Evolutionary conservation across 2,113 vertebrate genomes (phyloP).

Genomic region (Hiodon tergisus): DNA sequence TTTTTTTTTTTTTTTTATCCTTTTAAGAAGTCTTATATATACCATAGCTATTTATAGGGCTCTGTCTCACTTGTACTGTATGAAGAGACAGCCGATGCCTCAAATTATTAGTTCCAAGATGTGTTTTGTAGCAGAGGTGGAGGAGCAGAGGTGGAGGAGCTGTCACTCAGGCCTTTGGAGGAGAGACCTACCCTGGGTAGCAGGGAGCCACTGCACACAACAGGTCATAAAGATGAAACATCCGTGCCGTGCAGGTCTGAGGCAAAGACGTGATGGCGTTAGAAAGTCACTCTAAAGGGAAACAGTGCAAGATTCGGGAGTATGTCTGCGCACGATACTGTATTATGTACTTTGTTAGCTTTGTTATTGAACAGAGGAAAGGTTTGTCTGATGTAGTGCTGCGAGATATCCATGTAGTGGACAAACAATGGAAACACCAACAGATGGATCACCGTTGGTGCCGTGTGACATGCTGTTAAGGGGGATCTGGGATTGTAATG

Average conservation of each 20-base stretch:
- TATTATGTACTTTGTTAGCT: conserved; percentile 3
- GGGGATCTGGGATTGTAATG: not conserved
- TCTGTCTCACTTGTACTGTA: not conserved
- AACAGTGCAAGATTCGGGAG: not conserved
- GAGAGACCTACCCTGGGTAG: not conserved
- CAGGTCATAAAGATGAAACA: not conserved
- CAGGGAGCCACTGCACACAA: not conserved
- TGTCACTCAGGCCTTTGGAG: not conserved
- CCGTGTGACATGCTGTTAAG: not conserved
- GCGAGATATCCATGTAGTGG: not conserved
- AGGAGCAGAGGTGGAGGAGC: not conserved
- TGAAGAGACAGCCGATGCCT: not conserved
- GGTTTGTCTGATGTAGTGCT: no score
- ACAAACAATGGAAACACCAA: not conserved
- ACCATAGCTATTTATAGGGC: conserved; percentile 13
- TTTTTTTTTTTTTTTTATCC: conserved; percentile 3
- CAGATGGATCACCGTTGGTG: not conserved
- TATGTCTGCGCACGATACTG: not conserved
- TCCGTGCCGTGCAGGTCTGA: not conserved
- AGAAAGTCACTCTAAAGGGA: conserved; percentile 17
- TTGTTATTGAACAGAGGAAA: not conserved
- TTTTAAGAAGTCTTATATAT: not conserved
- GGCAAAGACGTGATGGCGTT: not conserved
- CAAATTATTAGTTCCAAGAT: not conserved
- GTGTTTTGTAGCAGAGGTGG: not conserved